phyloP scores from a whole-genome alignment of 2,797 vertebrate species.

The Coendou prehensilis region DNA sequence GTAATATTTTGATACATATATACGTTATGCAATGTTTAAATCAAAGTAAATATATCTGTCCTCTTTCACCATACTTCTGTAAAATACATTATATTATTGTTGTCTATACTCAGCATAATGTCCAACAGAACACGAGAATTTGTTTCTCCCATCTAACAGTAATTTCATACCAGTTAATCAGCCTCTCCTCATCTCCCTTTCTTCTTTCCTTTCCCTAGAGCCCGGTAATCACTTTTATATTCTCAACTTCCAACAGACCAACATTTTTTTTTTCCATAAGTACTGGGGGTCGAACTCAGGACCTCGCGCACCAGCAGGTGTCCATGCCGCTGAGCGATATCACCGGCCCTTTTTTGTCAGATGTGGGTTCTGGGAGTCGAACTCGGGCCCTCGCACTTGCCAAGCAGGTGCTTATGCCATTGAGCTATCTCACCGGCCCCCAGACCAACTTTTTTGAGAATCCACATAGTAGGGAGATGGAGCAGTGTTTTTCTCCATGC shows the following conservation, averaged over 20 bases:
- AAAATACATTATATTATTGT: background rate
- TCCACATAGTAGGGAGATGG: background rate
- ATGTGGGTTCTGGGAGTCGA: too few relatives aligned
- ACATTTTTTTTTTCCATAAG: background rate
- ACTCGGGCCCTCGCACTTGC: too few relatives aligned
- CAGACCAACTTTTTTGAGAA: background rate
- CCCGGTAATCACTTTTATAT: background rate
- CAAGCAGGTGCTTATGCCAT: too few relatives aligned
- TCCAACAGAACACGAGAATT: background rate
- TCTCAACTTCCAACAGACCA: background rate
- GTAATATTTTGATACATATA: background rate
- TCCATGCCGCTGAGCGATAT: too few relatives aligned
- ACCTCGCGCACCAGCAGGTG: too few relatives aligned
- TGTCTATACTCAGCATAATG: background rate
- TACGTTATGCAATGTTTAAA: background rate
- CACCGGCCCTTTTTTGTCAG: too few relatives aligned
- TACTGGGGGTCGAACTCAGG: too few relatives aligned
- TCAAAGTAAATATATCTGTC: background rate
- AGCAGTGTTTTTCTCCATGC: background rate
- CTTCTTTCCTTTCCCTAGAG: background rate
- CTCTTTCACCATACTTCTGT: too few relatives aligned
- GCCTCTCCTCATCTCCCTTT: background rate
- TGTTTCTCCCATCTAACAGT: background rate
- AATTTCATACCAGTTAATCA: background rate
- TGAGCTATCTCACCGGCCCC: too few relatives aligned